A percentile compares a stretch with the other conserved stretches of the same genome.
Conservation (phyloP, 1,140 invertebrate species). For the Ceratitis capitata region DNA sequence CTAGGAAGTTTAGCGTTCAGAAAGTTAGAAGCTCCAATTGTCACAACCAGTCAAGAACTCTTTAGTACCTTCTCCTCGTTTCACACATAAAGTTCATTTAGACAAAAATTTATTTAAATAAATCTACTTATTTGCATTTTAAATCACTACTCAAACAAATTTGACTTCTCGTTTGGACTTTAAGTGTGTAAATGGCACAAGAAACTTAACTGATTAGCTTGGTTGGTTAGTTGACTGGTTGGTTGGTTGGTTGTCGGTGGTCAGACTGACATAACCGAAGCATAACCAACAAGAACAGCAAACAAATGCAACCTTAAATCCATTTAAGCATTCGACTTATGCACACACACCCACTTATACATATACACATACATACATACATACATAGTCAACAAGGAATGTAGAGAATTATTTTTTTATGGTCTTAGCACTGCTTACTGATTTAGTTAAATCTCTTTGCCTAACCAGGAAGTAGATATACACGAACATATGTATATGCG, state of each 20-base stretch:
- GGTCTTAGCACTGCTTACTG: neutral
- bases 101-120: neutral
- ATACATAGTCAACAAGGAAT: too few species aligned
- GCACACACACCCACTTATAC: neutral
- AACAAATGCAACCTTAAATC: conserved; percentile 24
- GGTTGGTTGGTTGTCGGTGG: conserved; percentile 1
- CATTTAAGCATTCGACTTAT: neutral
- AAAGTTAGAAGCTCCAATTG: too few species aligned
- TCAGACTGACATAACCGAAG: conserved; percentile 5
- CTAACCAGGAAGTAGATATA: conserved; percentile 8
- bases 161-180: neutral
- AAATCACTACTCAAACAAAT: neutral
- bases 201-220: conserved; percentile 36
- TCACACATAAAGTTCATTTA: too few species aligned
- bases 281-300: neutral
- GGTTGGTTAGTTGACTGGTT: conserved; percentile 7
- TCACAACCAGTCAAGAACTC: too few species aligned
- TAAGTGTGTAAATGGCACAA: conserved; percentile 13
- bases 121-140: neutral
- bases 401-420: neutral
- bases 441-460: conserved; percentile 34
- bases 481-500: neutral
- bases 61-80: too few species aligned
- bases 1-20: too few species aligned
- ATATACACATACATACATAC: neutral